Conservation (phyloP, 2,888 invertebrate genomes). For the Hololepta plana region DNA sequence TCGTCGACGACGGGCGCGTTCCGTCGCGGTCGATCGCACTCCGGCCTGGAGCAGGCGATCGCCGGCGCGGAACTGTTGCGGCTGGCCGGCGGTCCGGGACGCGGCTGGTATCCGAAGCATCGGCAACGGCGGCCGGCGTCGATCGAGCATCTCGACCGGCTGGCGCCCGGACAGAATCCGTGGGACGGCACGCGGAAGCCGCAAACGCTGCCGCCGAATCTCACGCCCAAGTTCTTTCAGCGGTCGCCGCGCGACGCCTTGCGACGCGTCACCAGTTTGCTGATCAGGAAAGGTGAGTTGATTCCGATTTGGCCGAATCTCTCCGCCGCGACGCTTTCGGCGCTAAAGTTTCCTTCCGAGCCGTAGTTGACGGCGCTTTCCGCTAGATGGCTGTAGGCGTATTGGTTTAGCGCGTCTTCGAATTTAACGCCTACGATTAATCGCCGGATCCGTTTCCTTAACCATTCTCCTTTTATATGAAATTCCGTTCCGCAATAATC, state of each 20-base stretch:
- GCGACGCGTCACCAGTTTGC: slow-evolving; percentile 72
- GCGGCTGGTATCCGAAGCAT: slow-evolving; percentile 71
- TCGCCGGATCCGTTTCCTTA: too few relatives aligned
- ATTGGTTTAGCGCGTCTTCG: too few relatives aligned
- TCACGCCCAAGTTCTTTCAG: slow-evolving; percentile 80
- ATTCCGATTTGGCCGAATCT: too few relatives aligned
- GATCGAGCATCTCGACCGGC: slow-evolving; percentile 67
- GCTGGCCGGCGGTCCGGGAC: slow-evolving; percentile 61
- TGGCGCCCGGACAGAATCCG: slow-evolving; percentile 33
- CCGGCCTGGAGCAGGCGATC: slow-evolving; percentile 29
- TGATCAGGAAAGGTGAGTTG: slow-evolving; percentile 42
- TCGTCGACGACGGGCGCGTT: slow-evolving; percentile 12
- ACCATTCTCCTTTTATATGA: too few relatives aligned
- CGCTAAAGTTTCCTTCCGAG: too few relatives aligned
- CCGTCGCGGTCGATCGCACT: slow-evolving; percentile 13
- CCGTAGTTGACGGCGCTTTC: too few relatives aligned
- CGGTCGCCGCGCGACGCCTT: slow-evolving; percentile 74
- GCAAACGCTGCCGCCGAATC: slow-evolving; percentile 71
- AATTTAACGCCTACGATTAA: too few relatives aligned
- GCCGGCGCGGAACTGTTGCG: slow-evolving; percentile 66
- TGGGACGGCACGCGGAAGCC: slow-evolving; percentile 46
- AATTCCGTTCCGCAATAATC: too few relatives aligned
- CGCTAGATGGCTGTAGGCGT: too few relatives aligned
- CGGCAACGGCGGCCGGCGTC: slow-evolving; percentile 56
- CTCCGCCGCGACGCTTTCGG: too few relatives aligned